Conservation (phyloP, 2,113 vertebrate species). For the Xenopus tropicalis region UCB_Xtro_10.0 CM004451.2:53598501-53599000, state of each 20-base stretch:
- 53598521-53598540: too few relatives aligned
- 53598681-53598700: neutral
- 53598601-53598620: too few relatives aligned
- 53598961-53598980: too few relatives aligned
- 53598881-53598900: neutral
- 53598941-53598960: too few relatives aligned
- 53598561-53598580: too few relatives aligned
- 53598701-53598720: neutral
- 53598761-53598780: slow-evolving; percentile 20
- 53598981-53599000: neutral
- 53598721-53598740: slow-evolving; percentile 2
- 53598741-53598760: neutral
- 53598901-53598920: neutral
- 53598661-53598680: too few relatives aligned
- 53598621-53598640: too few relatives aligned
- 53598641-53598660: too few relatives aligned
- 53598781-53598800: neutral
- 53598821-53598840: slow-evolving; percentile 12
- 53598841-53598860: neutral
- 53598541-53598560: too few relatives aligned
- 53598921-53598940: too few relatives aligned
- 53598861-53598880: neutral
- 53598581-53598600: too few relatives aligned
- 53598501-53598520: too few relatives aligned
- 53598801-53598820: slow-evolving; percentile 22